Conservation (phyloP, 2,797 vertebrate species). For the Babyrousa celebensis region DNA sequence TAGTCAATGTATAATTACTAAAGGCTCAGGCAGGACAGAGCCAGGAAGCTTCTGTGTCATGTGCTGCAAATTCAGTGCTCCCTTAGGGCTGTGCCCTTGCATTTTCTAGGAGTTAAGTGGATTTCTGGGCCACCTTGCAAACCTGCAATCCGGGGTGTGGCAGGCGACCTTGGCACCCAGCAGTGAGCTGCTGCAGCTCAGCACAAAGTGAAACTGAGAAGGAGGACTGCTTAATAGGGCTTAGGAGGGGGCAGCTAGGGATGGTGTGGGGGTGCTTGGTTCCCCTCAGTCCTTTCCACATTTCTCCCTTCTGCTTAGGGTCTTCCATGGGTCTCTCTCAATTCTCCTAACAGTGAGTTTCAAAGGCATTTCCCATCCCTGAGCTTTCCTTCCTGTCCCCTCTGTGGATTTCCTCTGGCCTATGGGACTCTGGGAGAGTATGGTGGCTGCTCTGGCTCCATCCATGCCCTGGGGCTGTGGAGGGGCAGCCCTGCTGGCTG, state of each 20-base stretch:
- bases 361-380: background rate
- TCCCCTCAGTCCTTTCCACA: background rate
- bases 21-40: slow-evolving; percentile 62
- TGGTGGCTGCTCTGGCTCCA: background rate
- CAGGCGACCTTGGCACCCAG: slow-evolving; percentile 60
- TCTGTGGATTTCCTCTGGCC: background rate
- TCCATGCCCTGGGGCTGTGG: background rate
- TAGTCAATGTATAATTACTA: slow-evolving; percentile 81
- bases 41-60: background rate
- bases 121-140: slow-evolving; percentile 72
- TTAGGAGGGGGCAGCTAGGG: background rate
- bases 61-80: slow-evolving; percentile 19
- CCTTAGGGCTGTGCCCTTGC: slow-evolving; percentile 56
- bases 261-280: background rate
- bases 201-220: slow-evolving; percentile 71
- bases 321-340: background rate
- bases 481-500: background rate
- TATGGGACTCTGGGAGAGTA: background rate
- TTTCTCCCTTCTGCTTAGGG: background rate
- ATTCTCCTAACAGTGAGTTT: background rate
- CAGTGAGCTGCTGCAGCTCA: background rate
- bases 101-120: slow-evolving; percentile 80
- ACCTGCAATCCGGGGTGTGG: slow-evolving; percentile 4
- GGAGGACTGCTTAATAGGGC: slow-evolving; percentile 50
- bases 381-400: background rate